Conservation (phyloP, 2,113 vertebrate genomes). For the Acrocephalus arundinaceus region DNA sequence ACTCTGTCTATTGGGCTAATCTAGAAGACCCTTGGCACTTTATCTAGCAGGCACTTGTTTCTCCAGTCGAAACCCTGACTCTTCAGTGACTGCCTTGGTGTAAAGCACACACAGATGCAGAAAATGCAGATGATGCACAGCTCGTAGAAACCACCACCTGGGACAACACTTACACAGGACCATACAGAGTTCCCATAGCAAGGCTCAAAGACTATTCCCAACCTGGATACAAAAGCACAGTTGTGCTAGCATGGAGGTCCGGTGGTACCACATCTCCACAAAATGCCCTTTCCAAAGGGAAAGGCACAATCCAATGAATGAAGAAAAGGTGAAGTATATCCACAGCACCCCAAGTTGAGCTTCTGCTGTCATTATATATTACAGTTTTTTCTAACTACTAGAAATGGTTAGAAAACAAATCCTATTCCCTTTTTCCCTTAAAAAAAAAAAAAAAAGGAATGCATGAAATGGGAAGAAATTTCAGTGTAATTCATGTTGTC, state of each 20-base stretch:
- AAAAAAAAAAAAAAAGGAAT: not conserved
- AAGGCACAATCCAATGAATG: not conserved
- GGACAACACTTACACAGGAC: not conserved
- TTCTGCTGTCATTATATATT: not conserved
- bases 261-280: not conserved
- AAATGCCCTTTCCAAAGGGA: not conserved
- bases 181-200: accelerated
- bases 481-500: not conserved
- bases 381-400: not conserved
- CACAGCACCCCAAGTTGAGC: not conserved
- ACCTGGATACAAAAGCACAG: not conserved
- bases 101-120: not conserved
- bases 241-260: not conserved
- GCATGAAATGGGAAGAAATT: not conserved
- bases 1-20: not conserved
- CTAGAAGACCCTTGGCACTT: not conserved
- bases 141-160: not conserved
- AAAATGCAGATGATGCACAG: not conserved
- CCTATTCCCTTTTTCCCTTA: not conserved
- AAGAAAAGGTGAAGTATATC: not conserved
- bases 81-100: not conserved
- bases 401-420: not conserved
- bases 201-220: not conserved
- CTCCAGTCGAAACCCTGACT: not conserved
- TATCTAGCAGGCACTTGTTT: not conserved